Evolutionary conservation across 2,113 vertebrate species (phyloP).

Genomic region (Oryzias melastigma): DNA sequence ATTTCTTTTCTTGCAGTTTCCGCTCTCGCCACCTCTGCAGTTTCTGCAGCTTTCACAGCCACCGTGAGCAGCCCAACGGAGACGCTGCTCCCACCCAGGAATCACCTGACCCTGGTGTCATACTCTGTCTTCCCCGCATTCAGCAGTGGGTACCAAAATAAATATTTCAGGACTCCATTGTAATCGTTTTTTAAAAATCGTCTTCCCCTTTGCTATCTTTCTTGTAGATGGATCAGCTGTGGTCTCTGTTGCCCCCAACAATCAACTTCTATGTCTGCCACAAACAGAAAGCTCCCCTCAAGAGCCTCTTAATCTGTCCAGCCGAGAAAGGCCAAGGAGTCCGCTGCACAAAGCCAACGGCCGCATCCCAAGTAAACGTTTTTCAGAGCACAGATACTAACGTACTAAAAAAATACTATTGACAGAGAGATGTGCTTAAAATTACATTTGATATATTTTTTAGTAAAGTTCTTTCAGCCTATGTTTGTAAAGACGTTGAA

Average conservation of each 20-base stretch:
- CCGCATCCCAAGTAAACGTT: conserved; percentile 72
- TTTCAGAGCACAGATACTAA: background rate
- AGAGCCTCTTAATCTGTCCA: conserved; percentile 77
- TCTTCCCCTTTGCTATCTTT: background rate
- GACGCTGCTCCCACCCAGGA: conserved; percentile 2
- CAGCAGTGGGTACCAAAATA: conserved; percentile 35
- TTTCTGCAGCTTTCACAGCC: background rate
- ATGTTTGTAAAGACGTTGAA: no score
- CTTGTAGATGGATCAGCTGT: conserved; percentile 7
- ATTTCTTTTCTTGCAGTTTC: conserved; percentile 33
- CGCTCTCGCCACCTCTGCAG: background rate
- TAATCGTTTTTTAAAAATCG: background rate
- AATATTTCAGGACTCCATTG: background rate
- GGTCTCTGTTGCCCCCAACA: background rate
- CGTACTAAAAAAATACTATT: no score
- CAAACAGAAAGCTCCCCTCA: conserved; percentile 16
- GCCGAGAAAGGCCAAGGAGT: conserved; percentile 41
- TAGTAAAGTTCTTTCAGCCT: no score
- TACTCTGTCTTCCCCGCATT: conserved; percentile 1
- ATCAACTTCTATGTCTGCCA: conserved; percentile 2
- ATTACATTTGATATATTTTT: no score
- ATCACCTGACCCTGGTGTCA: background rate
- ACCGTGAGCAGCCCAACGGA: conserved; percentile 7
- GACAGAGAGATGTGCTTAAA: no score
- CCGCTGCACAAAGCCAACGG: conserved; percentile 59